Base-by-base conservation (phyloP, 2,888 invertebrate species). In the Eulithis testata region DNA sequence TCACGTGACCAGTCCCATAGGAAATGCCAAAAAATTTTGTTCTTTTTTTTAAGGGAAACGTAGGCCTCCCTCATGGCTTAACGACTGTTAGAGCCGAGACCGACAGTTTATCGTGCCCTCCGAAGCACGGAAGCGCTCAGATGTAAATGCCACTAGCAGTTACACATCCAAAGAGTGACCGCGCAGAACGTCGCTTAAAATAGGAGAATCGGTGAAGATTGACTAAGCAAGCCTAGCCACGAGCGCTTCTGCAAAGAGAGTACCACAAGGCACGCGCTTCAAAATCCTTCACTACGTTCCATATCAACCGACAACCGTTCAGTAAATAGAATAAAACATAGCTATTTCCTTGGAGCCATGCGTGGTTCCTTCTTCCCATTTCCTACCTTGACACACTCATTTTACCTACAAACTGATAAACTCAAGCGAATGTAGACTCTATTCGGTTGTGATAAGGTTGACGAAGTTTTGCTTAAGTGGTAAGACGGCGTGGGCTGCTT, bases 311-410 rank as follows among this genome's bases (percentile, higher is more conserved):
- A 82, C 83, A 84, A 83, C 82, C 80, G 80, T 81, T 81, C 76
- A 70, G 74, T 79, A 85, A 88, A 86, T 84, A 82, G 80, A 85
- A 85, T 85, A 86, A 86, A 86, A 86, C 82, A 83, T 77, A 73
- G 81, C 83, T 84, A 87, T 88, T 86, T 88, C 85, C 87, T 82
- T 74, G 79, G 78, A 83, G 80, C 82, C 76, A 72, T 79, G 79
- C 76, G 75, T 78, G 76, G 79, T 79, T 78, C 80, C 76, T 79
- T 80, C 80, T 80, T 78, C 79, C 77, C 76, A 79, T 78, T 84
- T 85, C 80, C 79, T 80, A 75, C 76, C 73, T 71, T 76, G 73
- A 76, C 76, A 74, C 73, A 78, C 76, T 71, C 75, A 73, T 68
- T 50, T 50, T 60, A 51, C 60, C 14, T 5, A 12, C 36, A 14